Evolutionary conservation across 1,140 invertebrate species (phyloP).

Genomic region (silkworm (Bombyx mori)): DNA sequence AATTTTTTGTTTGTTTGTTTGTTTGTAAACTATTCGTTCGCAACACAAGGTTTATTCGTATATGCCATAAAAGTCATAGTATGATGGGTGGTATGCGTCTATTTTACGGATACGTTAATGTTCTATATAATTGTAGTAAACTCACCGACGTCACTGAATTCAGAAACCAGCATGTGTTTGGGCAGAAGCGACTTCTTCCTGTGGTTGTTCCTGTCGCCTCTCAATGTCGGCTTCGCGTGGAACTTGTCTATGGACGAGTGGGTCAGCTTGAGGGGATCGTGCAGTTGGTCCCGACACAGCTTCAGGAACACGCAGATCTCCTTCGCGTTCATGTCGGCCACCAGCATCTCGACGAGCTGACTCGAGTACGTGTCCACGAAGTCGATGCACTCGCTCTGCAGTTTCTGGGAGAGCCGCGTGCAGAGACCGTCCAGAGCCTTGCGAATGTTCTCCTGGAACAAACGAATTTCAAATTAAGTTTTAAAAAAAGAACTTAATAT

Average conservation of each 20-base stretch:
- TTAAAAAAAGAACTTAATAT: too few relatives aligned
- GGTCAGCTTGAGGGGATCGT: slow-evolving; percentile 35
- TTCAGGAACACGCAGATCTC: slow-evolving; percentile 85
- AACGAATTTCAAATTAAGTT: background rate
- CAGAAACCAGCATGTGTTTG: slow-evolving; percentile 41
- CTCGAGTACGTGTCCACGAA: slow-evolving; percentile 85
- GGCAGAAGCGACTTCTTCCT: slow-evolving; percentile 34
- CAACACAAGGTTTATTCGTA: too few relatives aligned
- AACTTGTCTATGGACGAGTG: slow-evolving; percentile 35
- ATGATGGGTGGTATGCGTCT: too few relatives aligned
- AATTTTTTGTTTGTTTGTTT: too few relatives aligned
- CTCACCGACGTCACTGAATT: slow-evolving; percentile 72
- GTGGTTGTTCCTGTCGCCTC: slow-evolving; percentile 52
- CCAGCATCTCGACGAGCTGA: slow-evolving; percentile 82
- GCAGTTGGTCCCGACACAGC: slow-evolving; percentile 72
- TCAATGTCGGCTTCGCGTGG: slow-evolving; percentile 38
- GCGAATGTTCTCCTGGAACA: slow-evolving; percentile 76
- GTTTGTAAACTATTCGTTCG: too few relatives aligned
- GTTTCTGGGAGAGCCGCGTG: slow-evolving; percentile 74
- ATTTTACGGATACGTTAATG: too few relatives aligned
- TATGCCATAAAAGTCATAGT: too few relatives aligned
- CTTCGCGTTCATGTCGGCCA: slow-evolving; percentile 82
- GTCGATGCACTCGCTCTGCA: slow-evolving; percentile 78
- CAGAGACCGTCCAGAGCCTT: slow-evolving; percentile 82
- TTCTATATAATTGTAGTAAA: background rate